Evolutionary conservation across 2,888 invertebrate genomes (phyloP), one percentile per base, ranked within the genome.

Genomic region (Diadromus collaris): DNA sequence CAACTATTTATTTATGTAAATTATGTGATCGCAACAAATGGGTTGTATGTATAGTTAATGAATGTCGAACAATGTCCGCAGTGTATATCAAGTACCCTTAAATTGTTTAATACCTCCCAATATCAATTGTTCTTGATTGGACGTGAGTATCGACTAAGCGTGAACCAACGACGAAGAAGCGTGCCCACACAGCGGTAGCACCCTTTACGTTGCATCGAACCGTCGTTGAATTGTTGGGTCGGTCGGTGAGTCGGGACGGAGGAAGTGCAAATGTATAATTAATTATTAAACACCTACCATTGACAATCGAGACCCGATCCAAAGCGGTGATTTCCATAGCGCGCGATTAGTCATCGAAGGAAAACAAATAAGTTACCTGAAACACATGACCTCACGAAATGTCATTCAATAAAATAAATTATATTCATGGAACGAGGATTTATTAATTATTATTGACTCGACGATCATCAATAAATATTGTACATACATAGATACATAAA

Each of bases 381-480:
- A 61, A 13, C 13, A 38, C n/a, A 38, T 7, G 60, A 71, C 51
- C 24, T 21, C 41, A 10, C 41, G 1, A 34, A 71, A 65, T 67
- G 21, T 51, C 32, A 38, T 76, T 56, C 61, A 79, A 76, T 79
- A 79, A 79, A 79, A 44, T 75, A 65, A 48, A 70, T 73, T 76
- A 68, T 79, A 76, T 73, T 76, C 76, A 79, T 79, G 73, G 76
- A 79, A 72, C 79, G 65, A 65, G 19, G 51, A 79, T 72, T 41
- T 51, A 10, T 51, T 64, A 34, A 27, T 76, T 79, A 60, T 72
- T 65, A 72, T 24, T 67, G 38, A 41, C 38, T 21, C 19, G 29
- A 56, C 29, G 56, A 56, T 56, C 27, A 56, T 27, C 13, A n/a
- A 56, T 27, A 56, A 29, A n/a, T 56, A 27, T 41, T 6, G 51